Evolutionary conservation across 2,888 invertebrate species (phyloP).

Genomic region (Nebria salina): DNA sequence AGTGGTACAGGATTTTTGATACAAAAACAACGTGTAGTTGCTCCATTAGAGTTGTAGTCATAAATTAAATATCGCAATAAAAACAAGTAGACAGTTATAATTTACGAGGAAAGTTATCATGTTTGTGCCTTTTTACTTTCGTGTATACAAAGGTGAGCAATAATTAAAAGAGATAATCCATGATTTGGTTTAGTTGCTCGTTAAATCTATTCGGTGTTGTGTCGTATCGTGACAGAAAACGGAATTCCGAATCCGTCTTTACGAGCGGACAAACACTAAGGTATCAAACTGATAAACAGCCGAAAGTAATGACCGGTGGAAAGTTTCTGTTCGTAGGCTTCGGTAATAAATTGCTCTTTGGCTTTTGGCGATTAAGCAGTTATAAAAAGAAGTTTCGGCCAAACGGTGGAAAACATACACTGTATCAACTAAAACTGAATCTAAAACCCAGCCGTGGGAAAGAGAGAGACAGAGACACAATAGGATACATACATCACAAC

Average conservation of each 20-base stretch:
- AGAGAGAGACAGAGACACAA: conserved; percentile 49
- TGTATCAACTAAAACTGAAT: conserved; percentile 36
- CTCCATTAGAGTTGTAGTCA: not conserved
- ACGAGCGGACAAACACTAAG: conserved; percentile 10
- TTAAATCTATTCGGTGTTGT: conserved; percentile 3
- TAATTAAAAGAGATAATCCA: not conserved
- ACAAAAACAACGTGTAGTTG: not conserved
- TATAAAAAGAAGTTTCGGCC: conserved; percentile 15
- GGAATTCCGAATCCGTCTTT: conserved; percentile 4
- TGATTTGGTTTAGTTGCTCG: not conserved
- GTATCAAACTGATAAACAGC: conserved; percentile 8
- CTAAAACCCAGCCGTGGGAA: conserved; percentile 45
- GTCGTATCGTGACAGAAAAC: not conserved
- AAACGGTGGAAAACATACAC: not conserved
- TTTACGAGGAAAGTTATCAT: no score
- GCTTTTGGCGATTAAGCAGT: conserved; percentile 23
- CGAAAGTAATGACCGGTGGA: conserved; percentile 14
- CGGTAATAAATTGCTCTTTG: conserved; percentile 17
- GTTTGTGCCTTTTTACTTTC: not conserved
- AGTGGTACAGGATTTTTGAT: no score
- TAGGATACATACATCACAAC: conserved; percentile 37
- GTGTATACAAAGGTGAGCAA: not conserved
- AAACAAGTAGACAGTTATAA: not conserved
- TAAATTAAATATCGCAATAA: not conserved
- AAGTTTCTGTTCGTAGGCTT: not conserved